A percentile compares a stretch with the other conserved stretches of the same genome.
Conservation (phyloP, 2,797 vertebrate genomes). For the Xenentodon cancila region DNA sequence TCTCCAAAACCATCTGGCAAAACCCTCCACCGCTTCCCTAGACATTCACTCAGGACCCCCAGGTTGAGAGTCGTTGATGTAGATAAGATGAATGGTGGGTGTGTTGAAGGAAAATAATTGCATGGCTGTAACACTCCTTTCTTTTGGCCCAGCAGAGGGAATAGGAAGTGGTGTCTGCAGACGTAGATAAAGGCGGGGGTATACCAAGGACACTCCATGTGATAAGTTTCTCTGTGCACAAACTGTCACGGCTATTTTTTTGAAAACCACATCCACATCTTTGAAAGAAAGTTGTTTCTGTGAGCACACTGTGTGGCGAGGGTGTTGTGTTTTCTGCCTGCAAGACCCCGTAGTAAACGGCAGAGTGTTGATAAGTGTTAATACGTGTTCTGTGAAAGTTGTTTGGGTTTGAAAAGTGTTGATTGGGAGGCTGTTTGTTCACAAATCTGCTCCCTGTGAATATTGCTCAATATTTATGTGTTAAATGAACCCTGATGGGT, state of each 20-base stretch:
- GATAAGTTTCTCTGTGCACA: slow-evolving; percentile 40
- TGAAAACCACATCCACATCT: slow-evolving; percentile 42
- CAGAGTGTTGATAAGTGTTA: slow-evolving; percentile 6
- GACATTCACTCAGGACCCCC: background rate
- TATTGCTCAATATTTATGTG: slow-evolving; percentile 12
- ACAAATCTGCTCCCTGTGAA: slow-evolving; percentile 3
- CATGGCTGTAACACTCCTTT: slow-evolving; percentile 21
- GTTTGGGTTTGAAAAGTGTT: slow-evolving; percentile 9
- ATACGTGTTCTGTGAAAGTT: slow-evolving; percentile 6
- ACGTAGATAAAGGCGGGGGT: slow-evolving; percentile 56
- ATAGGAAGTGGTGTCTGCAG: slow-evolving; percentile 64
- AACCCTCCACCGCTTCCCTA: no score
- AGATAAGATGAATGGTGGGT: slow-evolving; percentile 62
- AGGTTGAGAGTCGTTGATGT: slow-evolving; percentile 14
- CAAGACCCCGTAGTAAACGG: background rate
- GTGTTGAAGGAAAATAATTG: slow-evolving; percentile 39
- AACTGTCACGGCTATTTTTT: slow-evolving; percentile 57
- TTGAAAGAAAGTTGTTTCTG: slow-evolving; percentile 21
- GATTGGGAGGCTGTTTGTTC: slow-evolving; percentile 13
- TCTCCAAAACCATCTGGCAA: no score
- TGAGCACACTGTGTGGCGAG: background rate
- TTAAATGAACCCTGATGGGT: slow-evolving; percentile 9
- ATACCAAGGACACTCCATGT: slow-evolving; percentile 39
- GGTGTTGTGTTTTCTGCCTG: slow-evolving; percentile 24
- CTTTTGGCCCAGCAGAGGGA: slow-evolving; percentile 36